Evolutionary conservation across 2,888 invertebrate species (phyloP).

Genomic region (Branchellion lobata): DNA sequence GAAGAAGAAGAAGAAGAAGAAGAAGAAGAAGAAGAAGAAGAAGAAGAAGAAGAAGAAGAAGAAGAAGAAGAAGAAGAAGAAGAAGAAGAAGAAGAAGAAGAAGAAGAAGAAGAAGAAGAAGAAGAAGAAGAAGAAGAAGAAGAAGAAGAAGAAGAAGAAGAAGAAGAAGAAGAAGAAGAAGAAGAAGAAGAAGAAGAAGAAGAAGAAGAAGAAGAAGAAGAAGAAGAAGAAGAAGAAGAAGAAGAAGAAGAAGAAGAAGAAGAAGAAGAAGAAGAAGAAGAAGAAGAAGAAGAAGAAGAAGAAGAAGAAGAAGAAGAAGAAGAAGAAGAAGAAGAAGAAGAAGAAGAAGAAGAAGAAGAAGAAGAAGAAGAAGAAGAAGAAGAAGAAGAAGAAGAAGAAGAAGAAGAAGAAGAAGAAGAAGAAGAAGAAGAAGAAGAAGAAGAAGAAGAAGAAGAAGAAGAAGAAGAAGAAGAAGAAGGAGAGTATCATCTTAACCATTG

Average conservation of each 20-base stretch:
- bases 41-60: slow-evolving; percentile 5
- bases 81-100: slow-evolving; percentile 2
- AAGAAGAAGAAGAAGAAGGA: too few species aligned
- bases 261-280: slow-evolving; percentile 2
- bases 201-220: neutral
- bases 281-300: neutral
- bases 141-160: neutral
- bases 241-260: slow-evolving; percentile 1
- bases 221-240: slow-evolving; percentile 5
- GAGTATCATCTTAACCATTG: too few species aligned
- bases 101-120: neutral
- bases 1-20: slow-evolving; percentile 23
- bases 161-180: neutral
- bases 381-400: too few species aligned
- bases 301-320: slow-evolving; percentile 21
- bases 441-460: too few species aligned
- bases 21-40: slow-evolving; percentile 2
- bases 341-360: neutral
- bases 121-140: slow-evolving; percentile 21
- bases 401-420: too few species aligned
- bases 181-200: slow-evolving; percentile 14
- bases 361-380: too few species aligned
- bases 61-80: slow-evolving; percentile 1
- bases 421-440: too few species aligned
- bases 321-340: neutral